Base-by-base conservation (phyloP, 2,888 invertebrate genomes). In the Temnothorax ravouxi region DNA sequence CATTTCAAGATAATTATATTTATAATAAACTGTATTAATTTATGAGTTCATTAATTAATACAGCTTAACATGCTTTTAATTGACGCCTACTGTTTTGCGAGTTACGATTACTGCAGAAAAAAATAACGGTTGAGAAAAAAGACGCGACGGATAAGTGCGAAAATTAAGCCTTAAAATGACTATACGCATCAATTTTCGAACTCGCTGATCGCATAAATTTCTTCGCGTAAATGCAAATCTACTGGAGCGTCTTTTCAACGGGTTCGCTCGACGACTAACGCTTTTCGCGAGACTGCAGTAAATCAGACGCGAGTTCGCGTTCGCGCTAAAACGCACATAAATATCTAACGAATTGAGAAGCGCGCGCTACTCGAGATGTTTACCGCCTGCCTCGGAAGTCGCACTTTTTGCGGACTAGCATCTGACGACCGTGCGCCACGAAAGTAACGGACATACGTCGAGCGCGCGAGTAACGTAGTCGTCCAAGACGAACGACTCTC, bases 291-390 rank as follows among this genome's bases (percentile, higher is more conserved):
- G 54, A 67, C 38, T 25, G 76, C 77, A 67, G 69, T 67, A 77
- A 77, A 77, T 77, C 77, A 77, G 25, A 67, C n/a, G 25, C 11
- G 54, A 69, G 54, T 67, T 77, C 34, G 69, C 54, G 56, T 50
- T 64, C 75, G n/a, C 67, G 67, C 66, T 77, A 54, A 77, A 77
- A 67, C 54, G 66, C 67, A 29, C 77, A 77, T 77, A 77, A 77
- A 77, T 77, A 77, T 69, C 77, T 67, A 77, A 77, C 69, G 77
- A 77, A 77, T 77, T 56, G 69, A 54, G 76, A 47, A 56, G 69
- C 25, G 77, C 29, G 41, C 69, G 54, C 44, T 29, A 29, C 29
- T 56, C 56, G 41, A 54, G 44, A 67, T 56, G 69, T 56, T 77
- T 67, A 69, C 69, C 34, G 56, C 41, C 56, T 67, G 77, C 44